Conservation (phyloP, 2,113 vertebrate species). For the Porphyrio hochstetteri region DNA sequence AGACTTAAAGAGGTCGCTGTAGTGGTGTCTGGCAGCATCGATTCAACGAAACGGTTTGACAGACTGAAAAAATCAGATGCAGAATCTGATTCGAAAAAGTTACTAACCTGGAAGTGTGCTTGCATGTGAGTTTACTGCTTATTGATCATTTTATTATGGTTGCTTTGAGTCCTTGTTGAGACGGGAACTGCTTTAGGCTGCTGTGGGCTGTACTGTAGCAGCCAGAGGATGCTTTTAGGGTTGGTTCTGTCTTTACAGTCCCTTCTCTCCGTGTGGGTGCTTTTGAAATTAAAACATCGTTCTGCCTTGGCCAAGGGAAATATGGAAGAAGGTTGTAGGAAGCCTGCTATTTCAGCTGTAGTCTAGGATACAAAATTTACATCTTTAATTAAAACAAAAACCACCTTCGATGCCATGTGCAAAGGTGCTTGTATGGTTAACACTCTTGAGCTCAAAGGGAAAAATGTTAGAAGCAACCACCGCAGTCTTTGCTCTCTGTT, state of each 20-base stretch:
- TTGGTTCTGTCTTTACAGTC: background rate
- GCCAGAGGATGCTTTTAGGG: background rate
- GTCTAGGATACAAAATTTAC: background rate
- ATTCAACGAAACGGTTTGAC: background rate
- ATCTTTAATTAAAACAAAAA: background rate
- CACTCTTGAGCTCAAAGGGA: background rate
- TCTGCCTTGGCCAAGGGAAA: background rate
- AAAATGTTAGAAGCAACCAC: accelerated
- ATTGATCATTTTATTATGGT: background rate
- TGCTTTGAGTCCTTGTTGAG: background rate
- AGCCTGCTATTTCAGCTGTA: background rate
- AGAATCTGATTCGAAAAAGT: background rate
- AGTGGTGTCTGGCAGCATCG: background rate
- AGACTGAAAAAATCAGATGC: background rate
- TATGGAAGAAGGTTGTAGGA: accelerated
- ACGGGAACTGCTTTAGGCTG: background rate
- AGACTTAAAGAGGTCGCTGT: background rate
- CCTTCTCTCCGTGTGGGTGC: background rate
- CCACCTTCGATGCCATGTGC: background rate
- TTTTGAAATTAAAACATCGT: background rate
- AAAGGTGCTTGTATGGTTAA: background rate
- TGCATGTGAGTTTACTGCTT: background rate
- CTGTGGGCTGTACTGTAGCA: background rate
- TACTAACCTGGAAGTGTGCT: background rate
- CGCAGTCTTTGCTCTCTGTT: constrained; percentile 1